Conservation (phyloP, 2,113 vertebrate genomes). For the Pampusana beccarii region DNA sequence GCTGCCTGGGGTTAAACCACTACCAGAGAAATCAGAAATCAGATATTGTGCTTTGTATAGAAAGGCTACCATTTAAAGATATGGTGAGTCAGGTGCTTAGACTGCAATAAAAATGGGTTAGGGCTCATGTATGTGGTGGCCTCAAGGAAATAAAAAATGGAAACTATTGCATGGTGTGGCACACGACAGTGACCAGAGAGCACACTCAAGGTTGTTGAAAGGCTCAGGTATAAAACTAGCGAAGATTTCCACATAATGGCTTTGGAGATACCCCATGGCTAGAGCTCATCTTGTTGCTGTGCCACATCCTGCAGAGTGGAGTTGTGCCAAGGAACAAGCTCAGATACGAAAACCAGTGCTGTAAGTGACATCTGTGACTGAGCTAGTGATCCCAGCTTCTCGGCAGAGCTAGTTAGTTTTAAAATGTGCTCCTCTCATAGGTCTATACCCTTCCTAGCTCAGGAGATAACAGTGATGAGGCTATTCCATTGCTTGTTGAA, state of each 20-base stretch:
- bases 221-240: neutral
- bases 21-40: neutral
- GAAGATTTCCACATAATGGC: neutral
- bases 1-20: no score
- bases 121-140: neutral
- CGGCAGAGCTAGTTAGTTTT: neutral
- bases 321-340: neutral
- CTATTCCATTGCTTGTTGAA: neutral
- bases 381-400: neutral
- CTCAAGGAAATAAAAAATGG: neutral
- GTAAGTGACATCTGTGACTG: neutral
- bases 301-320: neutral
- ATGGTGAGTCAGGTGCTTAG: neutral
- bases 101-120: neutral
- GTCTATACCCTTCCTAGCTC: neutral
- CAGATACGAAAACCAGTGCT: neutral
- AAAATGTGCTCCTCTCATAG: neutral
- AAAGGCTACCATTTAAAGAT: neutral
- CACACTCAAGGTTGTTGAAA: neutral
- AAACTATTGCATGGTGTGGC: neutral
- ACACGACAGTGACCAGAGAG: neutral
- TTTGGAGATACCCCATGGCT: neutral
- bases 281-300: neutral
- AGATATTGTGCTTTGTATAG: neutral
- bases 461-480: neutral